Evolutionary conservation across 2,888 invertebrate species (phyloP), one percentile per base, ranked within the genome.

Genomic region (Mythimna lalbum): DNA sequence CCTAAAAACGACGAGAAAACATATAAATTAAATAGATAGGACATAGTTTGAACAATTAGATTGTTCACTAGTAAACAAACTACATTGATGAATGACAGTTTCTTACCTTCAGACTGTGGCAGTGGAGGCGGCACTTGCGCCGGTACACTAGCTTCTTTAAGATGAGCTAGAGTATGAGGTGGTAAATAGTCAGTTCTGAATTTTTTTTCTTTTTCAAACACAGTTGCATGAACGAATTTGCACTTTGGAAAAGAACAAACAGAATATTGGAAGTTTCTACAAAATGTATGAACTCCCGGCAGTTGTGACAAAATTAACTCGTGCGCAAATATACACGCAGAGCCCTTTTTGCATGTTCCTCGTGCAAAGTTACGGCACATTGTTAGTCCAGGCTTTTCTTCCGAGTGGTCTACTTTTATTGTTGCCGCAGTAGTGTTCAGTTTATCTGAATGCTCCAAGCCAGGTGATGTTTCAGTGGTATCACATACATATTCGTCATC

Each of bases 141-240:
- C 36, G 14, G 43, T 19, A 55, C 59, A 17, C 27, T 64, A 2
- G 36, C 53, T 31, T 90, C 89, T 72, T 89, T 91, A 0, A 92
- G 81, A 63, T 94, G 93, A 2, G 86, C 86, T 12, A 89, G 50
- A 0, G 90, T 83, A 64, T 93, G 91, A 0, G 90, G 87, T 0
- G 94, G 94, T 56, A 95, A 79, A 49, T 76, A 83, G 0, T 91
- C 93, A 0, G 93, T 92, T 17, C 93, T 81, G 50, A 89, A 93
- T 64, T 91, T 94, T 21, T 87, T 74, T 49, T 92, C 92, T 50
- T 94, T 92, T 67, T 94, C 93, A 78, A 93, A 93, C 0, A 94
- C 91, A 0, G 90, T 85, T 0, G 94, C 94, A 75, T 94, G 94
- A 0, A 93, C 93, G 78, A 90, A 94, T 76, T 88, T 92, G 73